Evolutionary conservation across 2,113 vertebrate species (phyloP).

Genomic region (Psammodynastes pulverulentus): DNA sequence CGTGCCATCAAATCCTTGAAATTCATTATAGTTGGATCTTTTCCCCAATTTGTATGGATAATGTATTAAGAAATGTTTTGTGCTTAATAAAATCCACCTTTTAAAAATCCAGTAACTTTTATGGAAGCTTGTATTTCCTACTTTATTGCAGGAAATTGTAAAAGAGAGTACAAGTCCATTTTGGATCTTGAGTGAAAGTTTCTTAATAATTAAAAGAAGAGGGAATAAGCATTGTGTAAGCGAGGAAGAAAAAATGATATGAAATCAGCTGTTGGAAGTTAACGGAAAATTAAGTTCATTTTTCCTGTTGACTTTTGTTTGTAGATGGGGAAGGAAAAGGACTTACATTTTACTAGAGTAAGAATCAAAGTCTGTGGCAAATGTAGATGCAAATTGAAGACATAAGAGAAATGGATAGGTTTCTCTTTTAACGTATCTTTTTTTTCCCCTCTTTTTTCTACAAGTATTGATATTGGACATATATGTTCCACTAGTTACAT

Average conservation of each 20-base stretch:
- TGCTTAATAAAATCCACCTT: slow-evolving; percentile 79
- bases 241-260: neutral
- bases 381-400: neutral
- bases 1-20: slow-evolving; percentile 74
- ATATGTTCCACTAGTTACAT: neutral
- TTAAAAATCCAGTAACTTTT: slow-evolving; percentile 63
- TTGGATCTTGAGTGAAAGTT: neutral
- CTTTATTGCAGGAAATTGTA: neutral
- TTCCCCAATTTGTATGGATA: slow-evolving; percentile 78
- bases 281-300: neutral
- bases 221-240: neutral
- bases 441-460: neutral
- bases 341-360: neutral
- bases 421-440: neutral
- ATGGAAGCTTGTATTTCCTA: slow-evolving; percentile 13
- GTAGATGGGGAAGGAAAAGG: neutral
- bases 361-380: neutral
- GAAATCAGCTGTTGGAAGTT: neutral
- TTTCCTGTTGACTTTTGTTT: neutral
- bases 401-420: neutral
- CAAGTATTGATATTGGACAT: neutral
- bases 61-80: slow-evolving; percentile 78
- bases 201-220: neutral
- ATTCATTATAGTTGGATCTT: slow-evolving; percentile 70
- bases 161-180: neutral